Evolutionary conservation across 2,113 vertebrate genomes (phyloP).

Genomic region (Prunella fulvescens): DNA sequence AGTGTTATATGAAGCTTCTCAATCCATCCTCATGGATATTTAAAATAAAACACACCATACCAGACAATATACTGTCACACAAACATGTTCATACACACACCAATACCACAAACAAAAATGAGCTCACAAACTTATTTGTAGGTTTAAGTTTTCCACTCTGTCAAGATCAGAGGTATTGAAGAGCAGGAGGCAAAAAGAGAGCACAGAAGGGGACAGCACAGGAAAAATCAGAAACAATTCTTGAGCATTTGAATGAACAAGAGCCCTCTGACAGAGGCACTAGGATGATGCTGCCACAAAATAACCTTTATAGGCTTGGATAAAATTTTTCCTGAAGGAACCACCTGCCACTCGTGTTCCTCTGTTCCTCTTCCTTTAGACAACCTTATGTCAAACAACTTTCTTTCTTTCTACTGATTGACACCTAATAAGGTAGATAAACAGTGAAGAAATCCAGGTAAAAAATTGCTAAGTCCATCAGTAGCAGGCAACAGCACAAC

Average conservation of each 20-base stretch:
- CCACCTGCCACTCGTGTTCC: neutral
- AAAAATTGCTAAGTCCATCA: neutral
- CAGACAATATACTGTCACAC: neutral
- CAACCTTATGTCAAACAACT: neutral
- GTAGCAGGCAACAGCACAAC: neutral
- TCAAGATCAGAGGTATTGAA: neutral
- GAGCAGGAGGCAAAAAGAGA: slow-evolving; percentile 12
- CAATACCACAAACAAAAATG: neutral
- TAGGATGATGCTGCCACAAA: slow-evolving; percentile 4
- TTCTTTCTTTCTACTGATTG: neutral
- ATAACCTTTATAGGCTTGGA: neutral
- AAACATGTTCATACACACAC: neutral
- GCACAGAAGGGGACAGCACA: neutral
- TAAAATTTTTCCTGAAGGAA: neutral
- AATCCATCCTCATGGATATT: neutral
- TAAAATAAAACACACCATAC: neutral
- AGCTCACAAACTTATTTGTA: neutral
- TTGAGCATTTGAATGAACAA: neutral
- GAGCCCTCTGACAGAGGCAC: neutral
- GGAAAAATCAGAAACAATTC: slow-evolving; percentile 21
- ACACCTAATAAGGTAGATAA: neutral
- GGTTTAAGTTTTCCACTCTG: neutral
- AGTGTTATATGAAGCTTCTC: neutral
- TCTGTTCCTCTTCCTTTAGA: neutral
- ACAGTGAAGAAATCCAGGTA: neutral